Percentiles rank a stretch among this genome's conserved stretches.
Conservation (phyloP, 2,113 vertebrate species). For the Notothenia coriiceps region DNA sequence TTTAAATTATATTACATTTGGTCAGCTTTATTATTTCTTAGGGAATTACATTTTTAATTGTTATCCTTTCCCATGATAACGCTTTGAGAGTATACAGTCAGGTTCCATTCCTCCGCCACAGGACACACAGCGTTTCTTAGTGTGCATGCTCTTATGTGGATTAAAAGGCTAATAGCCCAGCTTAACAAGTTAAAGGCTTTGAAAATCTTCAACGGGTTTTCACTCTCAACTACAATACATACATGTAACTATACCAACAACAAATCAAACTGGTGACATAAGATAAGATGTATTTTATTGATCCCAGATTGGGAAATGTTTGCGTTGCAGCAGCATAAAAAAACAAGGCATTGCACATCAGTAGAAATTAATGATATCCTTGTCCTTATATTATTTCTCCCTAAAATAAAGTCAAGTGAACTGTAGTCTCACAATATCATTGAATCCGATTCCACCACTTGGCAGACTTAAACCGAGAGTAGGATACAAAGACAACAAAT, state of each 20-base stretch:
- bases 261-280: neutral
- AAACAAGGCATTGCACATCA: too few species aligned
- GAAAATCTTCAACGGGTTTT: constrained; percentile 22
- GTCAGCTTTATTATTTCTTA: neutral
- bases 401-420: neutral
- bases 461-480: neutral
- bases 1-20: neutral
- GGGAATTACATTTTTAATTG: neutral
- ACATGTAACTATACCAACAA: neutral
- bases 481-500: neutral
- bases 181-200: constrained; percentile 43
- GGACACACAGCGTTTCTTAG: neutral
- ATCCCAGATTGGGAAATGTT: too few species aligned
- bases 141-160: constrained; percentile 42
- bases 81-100: neutral
- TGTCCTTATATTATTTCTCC: neutral
- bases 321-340: too few species aligned
- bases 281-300: too few species aligned
- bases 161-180: constrained; percentile 51
- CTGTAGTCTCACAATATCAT: neutral
- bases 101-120: neutral
- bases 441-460: constrained; percentile 7
- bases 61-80: neutral
- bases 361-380: too few species aligned
- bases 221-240: neutral